phyloP scores from a whole-genome alignment of 2,888 invertebrate genomes.

The Deilephila elpenor region DNA sequence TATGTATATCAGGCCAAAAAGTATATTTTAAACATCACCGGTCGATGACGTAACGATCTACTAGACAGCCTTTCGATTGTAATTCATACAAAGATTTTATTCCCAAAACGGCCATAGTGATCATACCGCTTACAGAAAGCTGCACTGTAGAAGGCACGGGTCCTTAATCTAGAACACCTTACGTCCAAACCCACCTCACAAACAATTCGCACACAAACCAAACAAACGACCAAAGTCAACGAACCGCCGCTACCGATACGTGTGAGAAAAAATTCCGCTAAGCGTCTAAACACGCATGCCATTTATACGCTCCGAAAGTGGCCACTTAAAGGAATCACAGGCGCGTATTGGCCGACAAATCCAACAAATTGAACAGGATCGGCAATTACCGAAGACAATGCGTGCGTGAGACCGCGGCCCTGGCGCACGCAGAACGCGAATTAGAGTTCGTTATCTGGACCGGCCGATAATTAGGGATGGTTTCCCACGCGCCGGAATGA shows the following conservation, averaged over 20 bases:
- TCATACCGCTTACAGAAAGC: no score
- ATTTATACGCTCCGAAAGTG: slow-evolving; percentile 81
- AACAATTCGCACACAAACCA: background rate
- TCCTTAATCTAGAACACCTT: no score
- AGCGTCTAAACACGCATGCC: slow-evolving; percentile 55
- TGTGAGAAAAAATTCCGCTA: slow-evolving; percentile 31
- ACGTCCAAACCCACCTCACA: no score
- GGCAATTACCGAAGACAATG: slow-evolving; percentile 84
- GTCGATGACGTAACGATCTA: no score
- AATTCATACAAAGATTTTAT: no score
- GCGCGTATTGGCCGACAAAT: slow-evolving; percentile 77
- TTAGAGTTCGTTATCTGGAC: slow-evolving; percentile 80
- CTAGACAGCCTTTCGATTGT: no score
- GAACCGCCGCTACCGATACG: slow-evolving; percentile 15
- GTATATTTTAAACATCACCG: no score
- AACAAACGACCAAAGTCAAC: slow-evolving; percentile 2
- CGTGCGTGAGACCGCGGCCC: slow-evolving; percentile 81
- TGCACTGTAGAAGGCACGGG: no score
- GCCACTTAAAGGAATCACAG: slow-evolving; percentile 83
- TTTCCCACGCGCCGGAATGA: slow-evolving; percentile 72
- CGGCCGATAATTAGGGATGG: slow-evolving; percentile 76
- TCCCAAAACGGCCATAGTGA: no score
- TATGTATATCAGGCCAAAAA: no score
- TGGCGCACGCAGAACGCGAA: slow-evolving; percentile 81
- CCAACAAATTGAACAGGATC: slow-evolving; percentile 82